Evolutionary conservation across 2,113 vertebrate species (phyloP).

Genomic region (Lanius collurio): DNA sequence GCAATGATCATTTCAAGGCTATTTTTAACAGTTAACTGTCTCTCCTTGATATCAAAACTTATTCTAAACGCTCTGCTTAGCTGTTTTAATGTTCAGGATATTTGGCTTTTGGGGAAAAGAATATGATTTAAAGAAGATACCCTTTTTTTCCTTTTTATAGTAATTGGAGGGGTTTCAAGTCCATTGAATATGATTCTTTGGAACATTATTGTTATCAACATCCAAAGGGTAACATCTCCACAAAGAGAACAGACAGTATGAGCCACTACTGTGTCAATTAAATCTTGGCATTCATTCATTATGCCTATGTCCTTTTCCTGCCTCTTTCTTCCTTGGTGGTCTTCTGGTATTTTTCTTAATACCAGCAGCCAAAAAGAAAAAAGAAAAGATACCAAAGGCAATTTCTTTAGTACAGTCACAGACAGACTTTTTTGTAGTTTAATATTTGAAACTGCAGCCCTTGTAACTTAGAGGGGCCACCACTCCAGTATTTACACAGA

Average conservation of each 20-base stretch:
- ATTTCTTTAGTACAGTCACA: conserved; percentile 71
- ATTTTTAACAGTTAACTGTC: not conserved
- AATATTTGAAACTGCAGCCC: conserved; percentile 74
- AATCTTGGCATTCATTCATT: conserved; percentile 68
- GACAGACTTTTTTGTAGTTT: conserved; percentile 71
- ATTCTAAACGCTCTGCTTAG: not conserved
- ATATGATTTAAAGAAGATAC: not conserved
- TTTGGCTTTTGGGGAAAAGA: not conserved
- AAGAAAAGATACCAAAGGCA: conserved; percentile 46
- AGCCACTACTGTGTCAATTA: conserved; percentile 44
- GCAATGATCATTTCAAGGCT: not conserved
- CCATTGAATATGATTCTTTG: not conserved
- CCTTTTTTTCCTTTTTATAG: not conserved
- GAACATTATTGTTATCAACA: conserved; percentile 23
- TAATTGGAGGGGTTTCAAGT: not conserved
- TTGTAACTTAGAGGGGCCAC: conserved; percentile 67
- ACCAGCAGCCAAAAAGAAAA: conserved; percentile 49
- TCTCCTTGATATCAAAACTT: not conserved
- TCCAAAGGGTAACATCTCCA: conserved; percentile 12
- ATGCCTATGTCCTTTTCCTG: conserved; percentile 68
- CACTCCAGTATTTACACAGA: conserved; percentile 81
- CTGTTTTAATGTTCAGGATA: not conserved
- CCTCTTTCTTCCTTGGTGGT: conserved; percentile 77
- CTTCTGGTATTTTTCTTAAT: conserved; percentile 71
- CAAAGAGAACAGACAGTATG: conserved; percentile 16